Conservation (phyloP, 2,888 invertebrate species). For the Apotomis capreana region DNA sequence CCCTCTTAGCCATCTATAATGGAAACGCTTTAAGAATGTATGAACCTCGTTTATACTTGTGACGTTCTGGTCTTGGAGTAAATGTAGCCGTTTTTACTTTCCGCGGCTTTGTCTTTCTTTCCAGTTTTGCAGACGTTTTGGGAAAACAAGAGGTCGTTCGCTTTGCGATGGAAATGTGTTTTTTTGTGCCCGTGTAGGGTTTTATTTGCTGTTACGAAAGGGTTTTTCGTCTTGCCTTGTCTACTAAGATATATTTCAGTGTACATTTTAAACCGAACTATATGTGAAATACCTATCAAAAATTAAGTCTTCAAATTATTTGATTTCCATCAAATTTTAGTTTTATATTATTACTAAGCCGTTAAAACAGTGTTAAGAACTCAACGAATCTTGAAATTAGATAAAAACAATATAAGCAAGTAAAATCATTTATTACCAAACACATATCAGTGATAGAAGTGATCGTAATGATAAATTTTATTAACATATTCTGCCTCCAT, state of each 20-base stretch:
- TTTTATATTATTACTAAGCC: no score
- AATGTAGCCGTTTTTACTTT: constrained; percentile 29
- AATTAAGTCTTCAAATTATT: no score
- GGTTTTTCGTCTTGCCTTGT: constrained; percentile 6
- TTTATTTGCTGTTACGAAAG: constrained; percentile 6
- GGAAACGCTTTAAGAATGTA: constrained; percentile 52
- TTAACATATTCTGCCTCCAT: no score
- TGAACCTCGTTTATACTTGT: constrained; percentile 49
- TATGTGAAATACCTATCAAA: no score
- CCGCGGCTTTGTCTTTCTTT: constrained; percentile 43
- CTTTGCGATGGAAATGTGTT: constrained; percentile 14
- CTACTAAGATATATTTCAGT: neutral
- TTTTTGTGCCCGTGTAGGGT: constrained; percentile 12
- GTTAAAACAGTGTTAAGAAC: no score
- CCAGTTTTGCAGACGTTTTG: constrained; percentile 38
- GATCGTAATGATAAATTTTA: no score
- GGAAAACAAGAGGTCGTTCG: constrained; percentile 24
- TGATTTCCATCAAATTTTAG: no score
- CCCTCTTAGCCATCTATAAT: constrained; percentile 46
- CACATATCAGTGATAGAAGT: no score
- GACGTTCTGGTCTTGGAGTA: neutral
- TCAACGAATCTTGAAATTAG: no score
- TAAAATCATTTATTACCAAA: no score
- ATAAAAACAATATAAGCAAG: no score
- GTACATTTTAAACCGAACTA: no score